Evolutionary conservation across 2,888 invertebrate genomes (phyloP), one percentile per base, ranked within the genome.

Genomic region (Eupsilia transversa): DNA sequence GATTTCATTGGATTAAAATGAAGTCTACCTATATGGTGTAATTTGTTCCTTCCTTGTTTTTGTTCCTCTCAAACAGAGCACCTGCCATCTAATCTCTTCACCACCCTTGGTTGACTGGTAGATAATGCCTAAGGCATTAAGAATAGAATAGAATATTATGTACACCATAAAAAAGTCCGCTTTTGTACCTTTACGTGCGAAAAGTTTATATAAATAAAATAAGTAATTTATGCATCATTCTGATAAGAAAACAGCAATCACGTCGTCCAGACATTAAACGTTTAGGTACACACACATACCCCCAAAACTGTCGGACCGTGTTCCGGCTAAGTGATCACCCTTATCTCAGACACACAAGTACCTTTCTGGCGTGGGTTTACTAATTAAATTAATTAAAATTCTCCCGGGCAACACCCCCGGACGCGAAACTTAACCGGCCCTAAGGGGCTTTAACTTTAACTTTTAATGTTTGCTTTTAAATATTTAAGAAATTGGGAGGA

Each of bases 351-450:
- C 52, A 72, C 71, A 74, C 69, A 81, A 83, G 73, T 35, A 69
- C 71, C 66, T 76, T 43, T 70, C 38, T 60, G 38, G 60, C 52
- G 54, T 66, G 76, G 33, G 65, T 86, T 79, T 76, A 72, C 77
- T 84, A 84, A 88, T 89, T 85, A 72, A 87, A 83, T 88, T 89
- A 89, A 89, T 89, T 89, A 85, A 87, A 86, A 85, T 84, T 82
- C 87, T 80, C 80, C 74, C 61, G 74, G 84, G 84, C 79, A 80
- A 79, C 83, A 79, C 76, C 80, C 80, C 54, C 52, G 54, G 80
- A 33, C 67, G 72, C 74, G 77, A 75, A 81, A 71, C 71, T 72
- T 73, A 79, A 83, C 74, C 68, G 43, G 59, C 82, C 68, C 66
- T 35, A 30, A 61, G 68, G 73, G 78, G 43, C 23, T 27, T 56